Conservation (phyloP, 1,140 invertebrate genomes). For the Aricia agestis region DNA sequence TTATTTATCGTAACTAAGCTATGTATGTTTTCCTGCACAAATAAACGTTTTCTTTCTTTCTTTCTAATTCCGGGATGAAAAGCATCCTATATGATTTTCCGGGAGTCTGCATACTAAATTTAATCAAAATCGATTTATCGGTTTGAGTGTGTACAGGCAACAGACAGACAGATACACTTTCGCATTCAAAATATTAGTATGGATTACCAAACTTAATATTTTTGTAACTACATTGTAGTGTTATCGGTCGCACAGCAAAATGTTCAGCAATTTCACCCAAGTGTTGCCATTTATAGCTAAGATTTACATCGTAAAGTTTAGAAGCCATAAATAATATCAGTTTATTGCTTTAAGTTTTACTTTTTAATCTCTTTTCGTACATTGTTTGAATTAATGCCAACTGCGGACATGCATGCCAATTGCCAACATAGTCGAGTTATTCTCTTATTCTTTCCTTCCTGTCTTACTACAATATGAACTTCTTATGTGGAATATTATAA, state of each 20-base stretch:
- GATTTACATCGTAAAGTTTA: neutral
- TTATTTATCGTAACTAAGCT: no score
- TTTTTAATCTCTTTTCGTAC: neutral
- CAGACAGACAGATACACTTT: neutral
- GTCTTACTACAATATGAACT: neutral
- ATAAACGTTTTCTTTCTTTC: no score
- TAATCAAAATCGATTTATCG: no score
- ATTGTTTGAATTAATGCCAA: conserved; percentile 3
- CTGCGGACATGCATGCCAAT: neutral
- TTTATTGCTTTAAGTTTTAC: neutral
- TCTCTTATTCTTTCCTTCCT: neutral
- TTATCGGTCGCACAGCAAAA: neutral
- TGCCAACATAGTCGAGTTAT: neutral
- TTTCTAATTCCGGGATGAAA: no score
- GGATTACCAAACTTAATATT: neutral
- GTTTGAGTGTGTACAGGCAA: neutral
- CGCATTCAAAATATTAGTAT: neutral
- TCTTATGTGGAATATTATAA: no score
- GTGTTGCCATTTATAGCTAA: neutral
- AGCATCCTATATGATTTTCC: no score
- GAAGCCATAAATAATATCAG: neutral
- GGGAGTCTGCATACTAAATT: no score
- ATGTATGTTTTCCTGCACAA: no score
- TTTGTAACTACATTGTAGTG: neutral
- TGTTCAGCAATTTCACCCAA: neutral